Conservation (phyloP, 2,113 vertebrate genomes). For the Leiothrix lutea region DNA sequence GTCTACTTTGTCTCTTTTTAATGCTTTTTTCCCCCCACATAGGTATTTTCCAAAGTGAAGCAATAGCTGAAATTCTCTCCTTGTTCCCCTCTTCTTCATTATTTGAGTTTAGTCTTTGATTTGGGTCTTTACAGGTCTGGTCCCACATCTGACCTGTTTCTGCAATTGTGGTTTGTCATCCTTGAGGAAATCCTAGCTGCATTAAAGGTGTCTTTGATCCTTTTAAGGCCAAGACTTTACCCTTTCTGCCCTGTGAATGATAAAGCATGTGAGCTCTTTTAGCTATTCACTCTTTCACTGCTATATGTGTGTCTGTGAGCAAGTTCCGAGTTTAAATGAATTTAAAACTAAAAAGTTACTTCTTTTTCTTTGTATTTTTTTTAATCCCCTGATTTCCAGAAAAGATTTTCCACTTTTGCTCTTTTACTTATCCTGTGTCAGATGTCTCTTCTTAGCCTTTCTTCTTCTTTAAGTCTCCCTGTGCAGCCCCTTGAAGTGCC, state of each 20-base stretch:
- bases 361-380: background rate
- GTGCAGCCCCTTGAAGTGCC: background rate
- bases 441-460: background rate
- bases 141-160: background rate
- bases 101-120: background rate
- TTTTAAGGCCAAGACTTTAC: background rate
- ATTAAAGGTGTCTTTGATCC: background rate
- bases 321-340: background rate
- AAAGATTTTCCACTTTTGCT: background rate
- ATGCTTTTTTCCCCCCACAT: background rate
- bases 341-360: background rate
- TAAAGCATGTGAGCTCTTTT: background rate
- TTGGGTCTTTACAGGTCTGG: background rate
- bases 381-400: background rate
- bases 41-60: background rate
- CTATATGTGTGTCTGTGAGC: background rate
- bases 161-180: background rate
- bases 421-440: background rate
- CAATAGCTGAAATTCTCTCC: background rate
- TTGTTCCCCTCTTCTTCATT: background rate
- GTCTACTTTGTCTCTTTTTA: background rate
- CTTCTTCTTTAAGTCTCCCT: background rate
- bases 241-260: background rate
- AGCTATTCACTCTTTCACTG: background rate
- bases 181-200: background rate